These are phyloP conservation scores for Garrulus glandarius DNA, from an alignment of 2,797 vertebrate species.

Conservation along the genomic window DNA sequence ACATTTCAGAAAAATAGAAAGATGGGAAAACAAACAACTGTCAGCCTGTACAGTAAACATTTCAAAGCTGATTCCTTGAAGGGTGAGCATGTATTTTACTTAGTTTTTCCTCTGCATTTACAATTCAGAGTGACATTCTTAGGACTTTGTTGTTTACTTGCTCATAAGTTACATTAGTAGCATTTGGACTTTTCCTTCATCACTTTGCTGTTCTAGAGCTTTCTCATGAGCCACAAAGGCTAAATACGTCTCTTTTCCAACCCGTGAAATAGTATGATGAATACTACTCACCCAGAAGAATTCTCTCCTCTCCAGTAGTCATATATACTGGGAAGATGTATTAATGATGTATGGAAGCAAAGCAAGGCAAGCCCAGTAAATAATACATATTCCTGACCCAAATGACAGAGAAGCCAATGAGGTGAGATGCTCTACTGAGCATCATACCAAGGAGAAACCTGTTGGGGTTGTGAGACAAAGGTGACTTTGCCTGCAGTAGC, in stretches of 20 bases:
- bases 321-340: background rate
- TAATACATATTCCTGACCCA: background rate
- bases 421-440: background rate
- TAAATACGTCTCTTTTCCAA: background rate
- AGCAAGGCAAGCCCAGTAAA: background rate
- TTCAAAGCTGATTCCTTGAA: background rate
- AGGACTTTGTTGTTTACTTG: background rate
- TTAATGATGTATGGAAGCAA: background rate
- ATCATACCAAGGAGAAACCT: background rate
- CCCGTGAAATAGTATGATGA: background rate
- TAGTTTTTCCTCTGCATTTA: background rate
- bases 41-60: background rate
- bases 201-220: background rate
- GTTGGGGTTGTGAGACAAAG: background rate
- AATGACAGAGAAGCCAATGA: background rate
- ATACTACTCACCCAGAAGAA: background rate
- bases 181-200: background rate
- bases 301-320: background rate
- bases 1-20: constrained; percentile 6
- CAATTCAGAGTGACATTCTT: background rate
- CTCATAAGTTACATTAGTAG: background rate
- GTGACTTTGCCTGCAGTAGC: background rate
- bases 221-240: background rate
- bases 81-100: background rate
- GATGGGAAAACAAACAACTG: background rate